phyloP scores from a whole-genome alignment of 2,888 invertebrate genomes.

The Bursaphelenchus okinawaensis region DNA sequence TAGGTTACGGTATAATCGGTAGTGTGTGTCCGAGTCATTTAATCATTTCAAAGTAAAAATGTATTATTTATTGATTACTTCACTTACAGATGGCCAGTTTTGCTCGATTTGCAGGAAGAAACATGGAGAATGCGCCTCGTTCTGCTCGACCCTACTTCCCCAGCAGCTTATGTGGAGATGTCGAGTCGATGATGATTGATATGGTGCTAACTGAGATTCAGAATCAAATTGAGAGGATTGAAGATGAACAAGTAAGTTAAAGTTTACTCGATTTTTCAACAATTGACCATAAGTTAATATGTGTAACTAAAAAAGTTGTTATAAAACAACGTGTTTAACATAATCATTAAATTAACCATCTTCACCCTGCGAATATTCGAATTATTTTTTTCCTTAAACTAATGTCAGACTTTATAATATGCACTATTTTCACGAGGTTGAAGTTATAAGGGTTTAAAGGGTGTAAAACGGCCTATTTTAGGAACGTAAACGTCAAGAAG shows the following conservation, averaged over 20 bases:
- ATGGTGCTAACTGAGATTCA: constrained; percentile 35
- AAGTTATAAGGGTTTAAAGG: too few species aligned
- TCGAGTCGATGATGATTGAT: constrained; percentile 31
- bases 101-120: background rate
- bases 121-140: constrained; percentile 10
- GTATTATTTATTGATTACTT: background rate
- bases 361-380: background rate
- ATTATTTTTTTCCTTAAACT: background rate
- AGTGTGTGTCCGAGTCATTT: too few species aligned
- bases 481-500: constrained; percentile 31
- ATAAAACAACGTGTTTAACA: too few species aligned
- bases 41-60: too few species aligned
- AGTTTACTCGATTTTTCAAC: too few species aligned
- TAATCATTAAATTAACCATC: too few species aligned
- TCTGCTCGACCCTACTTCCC: constrained; percentile 25
- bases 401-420: too few species aligned
- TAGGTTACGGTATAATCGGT: too few species aligned
- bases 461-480: too few species aligned
- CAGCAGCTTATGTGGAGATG: constrained; percentile 1
- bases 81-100: constrained; percentile 6
- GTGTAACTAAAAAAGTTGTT: too few species aligned
- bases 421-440: too few species aligned
- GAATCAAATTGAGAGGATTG: constrained; percentile 26
- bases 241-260: constrained; percentile 26
- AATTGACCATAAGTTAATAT: too few species aligned